Evolutionary conservation across 2,113 vertebrate genomes (phyloP), one percentile per base, ranked within the genome.

Genomic region (Cebus imitator): DNA sequence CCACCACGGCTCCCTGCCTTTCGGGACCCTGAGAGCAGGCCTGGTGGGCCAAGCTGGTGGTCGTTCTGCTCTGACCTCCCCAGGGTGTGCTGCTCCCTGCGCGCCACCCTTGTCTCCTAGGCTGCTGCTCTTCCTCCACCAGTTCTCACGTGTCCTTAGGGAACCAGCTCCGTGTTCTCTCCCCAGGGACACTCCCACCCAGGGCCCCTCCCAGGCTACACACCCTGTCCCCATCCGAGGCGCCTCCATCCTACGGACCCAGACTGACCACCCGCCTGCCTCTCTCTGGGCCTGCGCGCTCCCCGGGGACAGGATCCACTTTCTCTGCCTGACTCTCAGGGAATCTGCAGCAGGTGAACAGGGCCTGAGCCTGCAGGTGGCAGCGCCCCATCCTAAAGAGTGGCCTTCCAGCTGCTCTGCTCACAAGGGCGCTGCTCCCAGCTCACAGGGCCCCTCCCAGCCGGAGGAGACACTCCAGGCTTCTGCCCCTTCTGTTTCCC

Each of bases 291-390:
- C 45, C 68, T 5, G 37, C 18, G 0, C 4, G 16, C 11, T 35
- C 32, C 32, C n/a, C 3, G 3, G 13, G 35, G 48, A 12, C 27
- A 23, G n/a, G 6, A 20, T 30, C 70, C 20, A 0, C 3, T 1
- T 40, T 81, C 9, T 16, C 6, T 64, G 7, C 57, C 50, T 72
- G 81, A 40, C 32, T 72, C 43, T 13, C 12, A n/a, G 6, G 20
- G 30, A 55, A 40, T 64, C 2, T 35, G 18, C 7, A 35, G 27
- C 57, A 35, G 11, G 32, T 23, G 45, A 66, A 61, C 30, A 5
- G 17, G n/a, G 75, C 32, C 61, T 12, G 14, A 20, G 30, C 57
- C 32, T 87, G 5, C 78, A n/a, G 57, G 17, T 5, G 12, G 9
- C 57, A 27, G 21, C 21, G 25, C 50, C 27, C 0, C 27, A 1